Evolutionary conservation across 2,888 invertebrate genomes (phyloP).

Genomic region (Podotricha telesiphe): DNA sequence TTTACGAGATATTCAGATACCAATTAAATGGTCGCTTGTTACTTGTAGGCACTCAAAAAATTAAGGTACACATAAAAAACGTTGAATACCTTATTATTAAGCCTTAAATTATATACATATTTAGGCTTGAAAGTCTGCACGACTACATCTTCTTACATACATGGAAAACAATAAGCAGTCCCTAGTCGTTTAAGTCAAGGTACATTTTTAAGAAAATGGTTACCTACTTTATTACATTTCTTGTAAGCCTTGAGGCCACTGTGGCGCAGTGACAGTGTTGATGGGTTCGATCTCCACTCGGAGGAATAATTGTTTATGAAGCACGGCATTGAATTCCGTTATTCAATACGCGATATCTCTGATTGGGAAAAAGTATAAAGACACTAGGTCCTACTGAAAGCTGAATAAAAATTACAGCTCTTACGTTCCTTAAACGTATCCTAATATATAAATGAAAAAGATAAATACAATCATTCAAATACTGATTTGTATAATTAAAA

Average conservation of each 20-base stretch:
- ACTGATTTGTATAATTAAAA: background rate
- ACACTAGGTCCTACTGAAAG: too few species aligned
- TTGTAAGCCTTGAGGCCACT: too few species aligned
- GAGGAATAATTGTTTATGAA: too few species aligned
- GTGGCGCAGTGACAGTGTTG: too few species aligned
- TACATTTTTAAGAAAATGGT: background rate
- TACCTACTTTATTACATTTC: background rate
- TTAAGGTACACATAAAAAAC: background rate
- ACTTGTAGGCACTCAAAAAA: background rate
- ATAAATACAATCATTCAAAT: too few species aligned
- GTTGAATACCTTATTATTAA: background rate
- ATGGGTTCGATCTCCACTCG: too few species aligned
- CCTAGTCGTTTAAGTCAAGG: background rate
- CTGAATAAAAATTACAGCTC: too few species aligned
- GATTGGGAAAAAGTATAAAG: too few species aligned
- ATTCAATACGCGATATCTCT: too few species aligned
- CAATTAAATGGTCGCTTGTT: background rate
- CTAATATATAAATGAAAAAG: background rate
- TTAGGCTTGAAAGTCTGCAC: background rate
- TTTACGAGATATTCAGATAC: background rate
- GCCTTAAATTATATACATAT: background rate
- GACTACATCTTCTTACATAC: background rate
- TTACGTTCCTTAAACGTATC: background rate
- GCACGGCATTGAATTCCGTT: too few species aligned
- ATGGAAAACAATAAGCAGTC: constrained; percentile 2